phyloP scores from a whole-genome alignment of 2,888 invertebrate species.

The Pandemis heparana region DNA sequence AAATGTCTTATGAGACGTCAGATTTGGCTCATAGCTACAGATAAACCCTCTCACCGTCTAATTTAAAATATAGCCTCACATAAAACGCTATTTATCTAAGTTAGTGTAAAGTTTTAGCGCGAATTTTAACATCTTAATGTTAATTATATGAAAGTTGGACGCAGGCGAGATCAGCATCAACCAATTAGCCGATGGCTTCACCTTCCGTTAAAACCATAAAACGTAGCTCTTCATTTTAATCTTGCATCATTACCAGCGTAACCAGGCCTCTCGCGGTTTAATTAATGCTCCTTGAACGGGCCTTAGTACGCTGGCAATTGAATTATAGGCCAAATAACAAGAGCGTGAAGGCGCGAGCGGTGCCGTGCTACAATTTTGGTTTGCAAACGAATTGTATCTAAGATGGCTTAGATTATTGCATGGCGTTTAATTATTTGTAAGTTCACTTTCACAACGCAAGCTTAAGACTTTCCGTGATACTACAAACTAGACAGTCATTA shows the following conservation, averaged over 20 bases:
- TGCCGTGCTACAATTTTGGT: slow-evolving; percentile 43
- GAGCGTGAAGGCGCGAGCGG: slow-evolving; percentile 64
- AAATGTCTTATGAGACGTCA: no score
- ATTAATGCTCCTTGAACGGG: slow-evolving; percentile 11
- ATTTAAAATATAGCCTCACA: not conserved
- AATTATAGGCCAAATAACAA: slow-evolving; percentile 56
- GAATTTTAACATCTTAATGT: slow-evolving; percentile 29
- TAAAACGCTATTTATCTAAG: not conserved
- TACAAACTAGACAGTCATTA: no score
- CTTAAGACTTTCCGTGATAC: not conserved
- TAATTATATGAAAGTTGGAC: slow-evolving; percentile 34
- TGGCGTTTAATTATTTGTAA: slow-evolving; percentile 54
- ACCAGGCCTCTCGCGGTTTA: slow-evolving; percentile 10
- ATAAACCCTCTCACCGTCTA: not conserved
- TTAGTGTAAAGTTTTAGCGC: slow-evolving; percentile 9
- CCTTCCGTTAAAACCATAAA: slow-evolving; percentile 42
- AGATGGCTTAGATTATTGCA: slow-evolving; percentile 44
- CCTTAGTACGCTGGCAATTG: slow-evolving; percentile 32
- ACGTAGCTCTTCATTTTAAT: slow-evolving; percentile 34
- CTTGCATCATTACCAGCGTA: slow-evolving; percentile 36
- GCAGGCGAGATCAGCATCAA: slow-evolving; percentile 7
- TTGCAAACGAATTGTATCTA: slow-evolving; percentile 53
- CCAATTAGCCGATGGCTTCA: slow-evolving; percentile 36
- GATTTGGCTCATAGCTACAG: no score
- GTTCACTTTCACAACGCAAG: slow-evolving; percentile 54